A percentile compares a stretch with the other conserved stretches of the same genome.
Evolutionary conservation across 2,113 vertebrate genomes (phyloP).

Genomic region (Oreochromis spilurus): DNA sequence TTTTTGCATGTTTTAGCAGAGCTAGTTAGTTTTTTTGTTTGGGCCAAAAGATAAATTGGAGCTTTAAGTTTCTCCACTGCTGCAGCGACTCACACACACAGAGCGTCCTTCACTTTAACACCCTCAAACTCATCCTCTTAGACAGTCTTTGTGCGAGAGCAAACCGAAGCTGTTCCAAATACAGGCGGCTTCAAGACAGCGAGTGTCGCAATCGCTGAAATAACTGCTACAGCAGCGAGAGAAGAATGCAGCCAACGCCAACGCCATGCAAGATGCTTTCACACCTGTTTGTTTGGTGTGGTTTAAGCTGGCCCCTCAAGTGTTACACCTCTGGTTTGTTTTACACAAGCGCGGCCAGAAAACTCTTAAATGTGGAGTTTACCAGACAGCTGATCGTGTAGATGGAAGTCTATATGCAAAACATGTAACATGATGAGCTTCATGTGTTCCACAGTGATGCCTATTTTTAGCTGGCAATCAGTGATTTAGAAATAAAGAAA

Average conservation of each 20-base stretch:
- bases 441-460: neutral
- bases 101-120: neutral
- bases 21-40: neutral
- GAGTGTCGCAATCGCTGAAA: neutral
- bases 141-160: neutral
- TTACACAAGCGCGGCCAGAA: neutral
- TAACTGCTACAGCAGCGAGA: neutral
- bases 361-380: neutral
- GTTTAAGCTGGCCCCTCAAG: neutral
- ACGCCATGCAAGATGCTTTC: neutral
- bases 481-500: neutral
- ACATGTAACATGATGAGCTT: neutral
- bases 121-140: neutral
- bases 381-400: neutral
- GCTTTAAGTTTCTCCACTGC: neutral
- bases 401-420: neutral
- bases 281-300: conserved; percentile 3
- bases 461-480: conserved; percentile 34
- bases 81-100: neutral
- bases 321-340: neutral
- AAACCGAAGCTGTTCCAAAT: neutral
- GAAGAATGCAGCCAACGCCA: neutral
- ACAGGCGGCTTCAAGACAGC: neutral
- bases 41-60: neutral
- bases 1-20: neutral